Conservation (phyloP, 2,888 invertebrate genomes). For the Empis livida region DNA sequence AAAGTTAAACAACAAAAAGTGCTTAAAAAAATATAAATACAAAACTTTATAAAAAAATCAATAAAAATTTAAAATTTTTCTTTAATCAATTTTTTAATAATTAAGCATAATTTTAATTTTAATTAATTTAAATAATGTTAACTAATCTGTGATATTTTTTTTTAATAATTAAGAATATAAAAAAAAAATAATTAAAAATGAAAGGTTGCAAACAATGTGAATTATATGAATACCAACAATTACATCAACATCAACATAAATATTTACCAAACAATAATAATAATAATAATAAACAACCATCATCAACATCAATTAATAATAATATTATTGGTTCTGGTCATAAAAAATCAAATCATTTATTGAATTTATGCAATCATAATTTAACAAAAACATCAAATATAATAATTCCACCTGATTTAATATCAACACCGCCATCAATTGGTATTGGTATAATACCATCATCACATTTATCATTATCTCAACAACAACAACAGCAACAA, state of each 20-base stretch:
- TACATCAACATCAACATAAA: slow-evolving; percentile 10
- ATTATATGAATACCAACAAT: slow-evolving; percentile 8
- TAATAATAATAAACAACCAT: background rate
- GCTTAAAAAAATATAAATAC: no score
- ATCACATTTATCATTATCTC: background rate
- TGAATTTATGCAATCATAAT: slow-evolving; percentile 1
- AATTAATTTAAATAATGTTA: no score
- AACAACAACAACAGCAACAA: slow-evolving; percentile 1
- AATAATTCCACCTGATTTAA: background rate
- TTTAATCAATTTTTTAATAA: no score
- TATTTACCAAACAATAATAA: slow-evolving; percentile 2
- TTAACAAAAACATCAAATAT: background rate
- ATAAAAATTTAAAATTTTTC: no score
- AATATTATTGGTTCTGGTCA: background rate
- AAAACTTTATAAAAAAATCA: no score
- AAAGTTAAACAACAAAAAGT: no score
- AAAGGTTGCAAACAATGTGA: slow-evolving; percentile 17
- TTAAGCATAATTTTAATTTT: no score
- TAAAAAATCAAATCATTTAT: background rate
- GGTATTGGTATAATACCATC: background rate
- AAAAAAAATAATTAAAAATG: slow-evolving; percentile 11
- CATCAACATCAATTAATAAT: background rate
- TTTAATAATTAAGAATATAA: background rate
- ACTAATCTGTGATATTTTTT: no score
- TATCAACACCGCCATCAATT: background rate